phyloP scores from a whole-genome alignment of 2,888 invertebrate species.

The Pseudanteris insignis region DNA sequence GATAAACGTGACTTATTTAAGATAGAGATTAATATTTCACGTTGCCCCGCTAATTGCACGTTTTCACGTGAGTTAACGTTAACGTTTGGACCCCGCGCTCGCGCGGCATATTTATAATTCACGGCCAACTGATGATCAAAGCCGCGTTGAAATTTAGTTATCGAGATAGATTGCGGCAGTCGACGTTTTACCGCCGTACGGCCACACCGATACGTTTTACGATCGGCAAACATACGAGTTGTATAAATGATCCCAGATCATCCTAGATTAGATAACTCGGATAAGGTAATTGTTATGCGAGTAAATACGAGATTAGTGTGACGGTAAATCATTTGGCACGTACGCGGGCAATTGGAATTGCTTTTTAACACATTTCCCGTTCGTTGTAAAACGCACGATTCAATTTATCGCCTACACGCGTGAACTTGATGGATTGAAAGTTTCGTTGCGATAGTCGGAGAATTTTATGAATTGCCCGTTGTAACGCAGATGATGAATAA shows the following conservation, averaged over 20 bases:
- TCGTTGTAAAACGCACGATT: slow-evolving; percentile 8
- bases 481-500: too few species aligned
- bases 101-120: background rate
- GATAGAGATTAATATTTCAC: background rate
- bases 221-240: background rate
- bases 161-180: background rate
- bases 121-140: background rate
- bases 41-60: background rate
- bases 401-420: slow-evolving; percentile 15
- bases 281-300: slow-evolving; percentile 2
- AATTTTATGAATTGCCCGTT: background rate
- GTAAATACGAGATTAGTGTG: background rate
- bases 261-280: background rate
- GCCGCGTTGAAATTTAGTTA: background rate
- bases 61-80: background rate
- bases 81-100: background rate
- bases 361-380: slow-evolving; percentile 15
- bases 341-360: slow-evolving; percentile 7
- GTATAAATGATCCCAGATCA: background rate
- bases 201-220: background rate
- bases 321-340: slow-evolving; percentile 2
- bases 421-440: too few species aligned
- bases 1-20: too few species aligned
- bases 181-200: background rate
- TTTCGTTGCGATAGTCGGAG: too few species aligned